Evolutionary conservation across 2,888 invertebrate species (phyloP), one percentile per base, ranked within the genome.

Genomic region (Stenchaetothrips biformis): DNA sequence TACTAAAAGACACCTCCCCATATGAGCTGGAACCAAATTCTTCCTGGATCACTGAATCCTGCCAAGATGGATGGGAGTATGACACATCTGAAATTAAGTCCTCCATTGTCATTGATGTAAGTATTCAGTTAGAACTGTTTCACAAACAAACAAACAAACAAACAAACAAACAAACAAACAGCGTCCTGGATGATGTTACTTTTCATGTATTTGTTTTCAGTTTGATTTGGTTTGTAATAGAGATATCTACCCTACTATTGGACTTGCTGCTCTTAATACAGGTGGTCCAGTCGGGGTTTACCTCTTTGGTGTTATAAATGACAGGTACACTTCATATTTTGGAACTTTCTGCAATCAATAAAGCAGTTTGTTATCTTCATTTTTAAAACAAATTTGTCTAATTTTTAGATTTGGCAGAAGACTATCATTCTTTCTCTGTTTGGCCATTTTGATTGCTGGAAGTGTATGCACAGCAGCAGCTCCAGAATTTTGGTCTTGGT

Each of bases 221-320:
- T 97, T 95, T 87, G 91, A 96, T 88, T 89, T 97, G 85, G 96
- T 97, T 78, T 97, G 97, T 86, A 94, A 94, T 81, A 91, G 91
- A 83, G 93, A 93, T 82, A 94, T 95, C 83, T 95, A 95, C 87
- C 96, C 96, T 4, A 95, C 95, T 0, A 89, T 96, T 80, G 95
- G 95, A 9, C 88, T 97, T 83, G 94, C 94, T 0, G 94, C 95
- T 6, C 89, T 97, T 80, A 97, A 96, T 86, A 89, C 94, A 59
- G 97, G 96, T 78, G 96, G 96, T 16, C 95, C 97, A 0, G 90
- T 97, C 81, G 97, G 97, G 48, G 96, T 96, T 9, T 96, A 95
- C 86, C 88, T 94, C 13, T 97, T 96, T 86, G 96, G 96, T 0
- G 88, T 92, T 82, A 88, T 96, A 2, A 96, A 96, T 84, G 97